Evolutionary conservation across 2,888 invertebrate genomes (phyloP), one percentile per base, ranked within the genome.

Genomic region (Netelia virgata): DNA sequence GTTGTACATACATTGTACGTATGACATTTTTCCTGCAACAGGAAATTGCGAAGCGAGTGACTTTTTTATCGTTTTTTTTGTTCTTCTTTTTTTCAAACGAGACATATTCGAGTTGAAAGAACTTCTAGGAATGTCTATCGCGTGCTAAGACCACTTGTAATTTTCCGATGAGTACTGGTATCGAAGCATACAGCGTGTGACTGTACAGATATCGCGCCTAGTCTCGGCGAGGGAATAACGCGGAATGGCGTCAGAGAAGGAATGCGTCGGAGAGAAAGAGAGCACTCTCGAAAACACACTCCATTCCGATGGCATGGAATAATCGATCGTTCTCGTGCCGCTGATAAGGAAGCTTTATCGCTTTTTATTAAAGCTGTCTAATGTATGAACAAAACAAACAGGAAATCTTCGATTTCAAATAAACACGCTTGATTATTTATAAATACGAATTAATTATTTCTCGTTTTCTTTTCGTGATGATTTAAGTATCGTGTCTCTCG

Each of bases 81-180:
- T 36, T 36, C 1, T 36, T 36, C 6, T 36, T 36, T 36, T 36
- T 36, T 43, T 55, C 16, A 10, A 70, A 75, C 47, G 70, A 75
- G 69, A 75, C 75, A 64, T 47, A 47, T 69, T 82, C 8, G 69
- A 69, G 81, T 82, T 82, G 81, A 82, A 82, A 63, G 63, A 82
- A 75, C 81, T 69, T 61, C 61, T 23, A 69, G 81, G 81, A 82
- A 82, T 82, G 50, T 47, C 18, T 75, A 82, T 82, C 64, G 81
- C 81, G 69, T 82, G 81, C 63, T 6, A 61, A 70, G 23, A 47
- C 18, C 75, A 47, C 23, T 81, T 75, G 43, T 28, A 14, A 82
- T 53, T 43, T 63, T 8, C 23, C 63, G 61, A 82, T 75, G 43
- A 61, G 41, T 20, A 41, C 36, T 69, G 43, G 43, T 63, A 55